Percentiles rank a stretch among this genome's conserved stretches.
These are phyloP conservation scores for Aegotheles bennettii DNA, from an alignment of 2,113 vertebrate species.

Conservation along the genomic window DNA sequence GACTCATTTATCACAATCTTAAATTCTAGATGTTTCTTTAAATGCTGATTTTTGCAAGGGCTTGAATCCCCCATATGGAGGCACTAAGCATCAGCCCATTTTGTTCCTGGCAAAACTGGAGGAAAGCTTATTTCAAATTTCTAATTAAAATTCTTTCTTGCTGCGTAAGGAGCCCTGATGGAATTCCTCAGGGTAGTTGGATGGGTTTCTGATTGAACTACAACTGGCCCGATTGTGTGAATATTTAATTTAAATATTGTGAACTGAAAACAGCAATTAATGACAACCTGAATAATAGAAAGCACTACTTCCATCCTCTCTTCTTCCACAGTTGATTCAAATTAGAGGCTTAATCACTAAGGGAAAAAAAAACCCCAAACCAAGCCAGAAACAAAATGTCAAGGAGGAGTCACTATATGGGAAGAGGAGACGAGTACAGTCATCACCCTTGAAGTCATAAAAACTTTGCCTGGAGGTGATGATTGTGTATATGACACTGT, in stretches of 20 bases:
- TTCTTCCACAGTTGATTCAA: slow-evolving; percentile 15
- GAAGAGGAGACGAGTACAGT: accelerated
- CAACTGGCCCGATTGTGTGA: slow-evolving; percentile 20
- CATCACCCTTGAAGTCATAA: neutral
- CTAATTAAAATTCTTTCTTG: slow-evolving; percentile 50
- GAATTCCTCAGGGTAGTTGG: slow-evolving; percentile 39
- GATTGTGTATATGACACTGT: neutral
- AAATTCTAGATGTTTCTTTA: slow-evolving; percentile 9
- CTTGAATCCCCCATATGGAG: slow-evolving; percentile 30
- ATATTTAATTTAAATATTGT: slow-evolving; percentile 28
- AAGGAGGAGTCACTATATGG: neutral
- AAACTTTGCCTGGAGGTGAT: neutral
- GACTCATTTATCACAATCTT: neutral
- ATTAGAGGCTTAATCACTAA: slow-evolving; percentile 6
- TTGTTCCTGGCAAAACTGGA: slow-evolving; percentile 26
- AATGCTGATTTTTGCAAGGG: neutral
- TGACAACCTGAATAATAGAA: slow-evolving; percentile 33
- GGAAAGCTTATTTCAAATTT: slow-evolving; percentile 28
- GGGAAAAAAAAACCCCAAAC: neutral
- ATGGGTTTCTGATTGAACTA: slow-evolving; percentile 32
- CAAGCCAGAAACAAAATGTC: neutral
- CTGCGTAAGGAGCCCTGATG: slow-evolving; percentile 4
- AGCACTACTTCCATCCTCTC: slow-evolving; percentile 20
- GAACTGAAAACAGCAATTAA: slow-evolving; percentile 50
- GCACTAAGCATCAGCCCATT: neutral